A percentile compares a stretch with the other conserved stretches of the same genome.
Conservation (phyloP, 2,113 vertebrate genomes). For the Xyliphius kryptos region DNA sequence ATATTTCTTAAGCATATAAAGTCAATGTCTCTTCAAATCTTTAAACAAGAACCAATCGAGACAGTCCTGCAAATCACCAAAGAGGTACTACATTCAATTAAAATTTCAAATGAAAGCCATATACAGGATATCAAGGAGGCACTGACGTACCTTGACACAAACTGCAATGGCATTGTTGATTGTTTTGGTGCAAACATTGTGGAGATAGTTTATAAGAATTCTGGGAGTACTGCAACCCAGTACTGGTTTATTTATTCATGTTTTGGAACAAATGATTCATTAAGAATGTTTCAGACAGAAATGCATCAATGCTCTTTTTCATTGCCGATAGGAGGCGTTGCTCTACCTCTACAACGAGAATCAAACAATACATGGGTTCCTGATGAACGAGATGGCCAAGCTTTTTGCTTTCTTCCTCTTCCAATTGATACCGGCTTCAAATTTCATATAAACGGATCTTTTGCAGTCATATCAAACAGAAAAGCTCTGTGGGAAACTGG, state of each 20-base stretch:
- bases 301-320: constrained; percentile 48
- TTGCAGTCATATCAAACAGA: constrained; percentile 75
- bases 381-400: constrained; percentile 54
- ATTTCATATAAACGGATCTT: constrained; percentile 73
- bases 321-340: constrained; percentile 68
- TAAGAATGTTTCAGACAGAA: constrained; percentile 55
- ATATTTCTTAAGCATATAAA: constrained; percentile 68
- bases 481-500: constrained; percentile 72
- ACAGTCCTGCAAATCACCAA: constrained; percentile 51
- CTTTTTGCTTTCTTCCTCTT: constrained; percentile 79
- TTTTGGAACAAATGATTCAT: constrained; percentile 55
- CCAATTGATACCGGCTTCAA: constrained; percentile 72
- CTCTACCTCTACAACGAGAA: constrained; percentile 64
- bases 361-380: constrained; percentile 50
- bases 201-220: constrained; percentile 50
- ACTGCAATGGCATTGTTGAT: constrained; percentile 52
- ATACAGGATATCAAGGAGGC: constrained; percentile 34
- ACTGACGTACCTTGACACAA: constrained; percentile 41
- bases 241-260: constrained; percentile 71
- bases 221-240: constrained; percentile 27
- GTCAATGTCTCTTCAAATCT: constrained; percentile 59
- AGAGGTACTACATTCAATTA: constrained; percentile 38
- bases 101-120: constrained; percentile 40
- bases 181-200: constrained; percentile 50
- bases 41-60: constrained; percentile 51